Percentiles rank a stretch among this genome's conserved stretches.
These are phyloP conservation scores for Dorcus parallelipipedus DNA, from an alignment of 2,888 invertebrate species.

Conservation along the genomic window DNA sequence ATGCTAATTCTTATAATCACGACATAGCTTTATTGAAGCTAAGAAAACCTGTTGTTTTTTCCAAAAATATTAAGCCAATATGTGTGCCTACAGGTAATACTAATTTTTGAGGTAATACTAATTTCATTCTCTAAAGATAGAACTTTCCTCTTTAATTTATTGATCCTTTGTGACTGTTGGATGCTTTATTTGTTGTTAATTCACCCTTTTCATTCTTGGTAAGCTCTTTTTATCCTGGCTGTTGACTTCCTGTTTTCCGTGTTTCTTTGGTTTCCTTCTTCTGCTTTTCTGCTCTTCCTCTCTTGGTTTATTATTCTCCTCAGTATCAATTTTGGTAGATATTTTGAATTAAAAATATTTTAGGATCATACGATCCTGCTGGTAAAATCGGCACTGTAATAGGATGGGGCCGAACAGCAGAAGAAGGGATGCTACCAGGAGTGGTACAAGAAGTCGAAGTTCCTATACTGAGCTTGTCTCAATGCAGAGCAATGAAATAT, in stretches of 20 bases:
- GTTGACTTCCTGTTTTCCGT: no score
- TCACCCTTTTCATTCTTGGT: no score
- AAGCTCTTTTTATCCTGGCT: no score
- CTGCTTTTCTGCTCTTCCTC: background rate
- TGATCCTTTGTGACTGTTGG: no score
- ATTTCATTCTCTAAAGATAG: no score
- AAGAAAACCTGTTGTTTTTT: conserved; percentile 73
- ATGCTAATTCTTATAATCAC: conserved; percentile 81
- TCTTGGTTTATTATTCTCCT: conserved; percentile 8
- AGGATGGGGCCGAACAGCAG: conserved; percentile 82
- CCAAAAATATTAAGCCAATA: conserved; percentile 71
- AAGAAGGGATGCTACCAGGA: conserved; percentile 76
- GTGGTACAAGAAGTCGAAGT: conserved; percentile 81
- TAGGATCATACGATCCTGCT: conserved; percentile 60
- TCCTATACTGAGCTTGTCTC: conserved; percentile 73
- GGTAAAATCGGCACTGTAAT: conserved; percentile 75
- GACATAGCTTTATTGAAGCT: conserved; percentile 78
- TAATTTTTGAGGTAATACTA: no score
- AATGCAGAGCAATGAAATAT: conserved; percentile 82
- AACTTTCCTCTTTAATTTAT: no score
- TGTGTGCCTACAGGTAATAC: conserved; percentile 60
- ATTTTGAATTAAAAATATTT: conserved; percentile 10
- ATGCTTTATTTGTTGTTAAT: no score
- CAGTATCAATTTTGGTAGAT: no score
- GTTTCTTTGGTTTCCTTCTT: no score